Base-by-base conservation (phyloP, 2,113 vertebrate species). In the Lutjanus erythropterus region DNA sequence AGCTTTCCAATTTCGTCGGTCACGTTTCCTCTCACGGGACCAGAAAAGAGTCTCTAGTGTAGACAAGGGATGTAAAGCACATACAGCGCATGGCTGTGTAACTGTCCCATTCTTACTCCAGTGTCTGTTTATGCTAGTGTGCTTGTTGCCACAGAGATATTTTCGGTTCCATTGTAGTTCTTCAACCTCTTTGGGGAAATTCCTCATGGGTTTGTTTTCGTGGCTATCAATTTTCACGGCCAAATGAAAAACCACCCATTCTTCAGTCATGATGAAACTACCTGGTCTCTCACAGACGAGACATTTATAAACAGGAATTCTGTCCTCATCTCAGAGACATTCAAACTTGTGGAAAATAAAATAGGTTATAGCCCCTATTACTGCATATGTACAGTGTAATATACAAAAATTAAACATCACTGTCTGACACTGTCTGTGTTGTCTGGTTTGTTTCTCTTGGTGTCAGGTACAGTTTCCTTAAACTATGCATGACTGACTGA, bases 81-180 rank as follows among this genome's bases (percentile, higher is more conserved):
- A 77, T 49, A 60, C 29, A 50, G 66, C 55, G 9, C 42, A 72
- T 44, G 42, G 46, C 75, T 56, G 64, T 27, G 1, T 33, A 72
- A 33, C 56, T 25, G 50, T 60, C 55, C 64, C 75, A 81, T 88
- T 86, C 87, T 92, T 87, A 84, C 42, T 42, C 74, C 37, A 39
- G 6, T 65, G 56, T 71, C 71, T 88, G 82, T 90, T 89, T 91
- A 91, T 76, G 82, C 71, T 82, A 50, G 35, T 65, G 18, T 16
- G 61, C 39, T 71, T 71, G 59, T 70, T 78, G 44, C 41, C 50
- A 61, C 67, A 2, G 25, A 55, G 84, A 75, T 84, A 89, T 92
- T 91, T 81, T 74, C 66, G 41, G 65, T 59, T 44, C 65, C 62
- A 80, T 81, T 83, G 76, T 64, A 70, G 71, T 77, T 83, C 42